phyloP scores from a whole-genome alignment of 2,113 vertebrate genomes.

The Callaeas wilsoni region DNA sequence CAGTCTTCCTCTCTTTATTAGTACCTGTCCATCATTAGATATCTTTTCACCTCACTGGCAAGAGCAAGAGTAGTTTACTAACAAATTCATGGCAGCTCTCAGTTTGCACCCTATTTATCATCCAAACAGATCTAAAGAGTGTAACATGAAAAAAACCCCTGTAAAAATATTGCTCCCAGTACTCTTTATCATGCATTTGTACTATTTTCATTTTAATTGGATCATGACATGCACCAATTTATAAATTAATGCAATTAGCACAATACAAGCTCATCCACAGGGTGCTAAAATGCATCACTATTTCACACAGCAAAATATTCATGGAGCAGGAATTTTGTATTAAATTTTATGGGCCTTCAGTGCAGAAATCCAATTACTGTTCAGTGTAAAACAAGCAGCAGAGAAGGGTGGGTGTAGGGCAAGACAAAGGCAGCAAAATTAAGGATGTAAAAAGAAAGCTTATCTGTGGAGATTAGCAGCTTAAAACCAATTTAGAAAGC shows the following conservation, averaged over 20 bases:
- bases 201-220: conserved; percentile 34
- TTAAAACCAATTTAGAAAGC: not conserved
- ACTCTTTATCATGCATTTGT: not conserved
- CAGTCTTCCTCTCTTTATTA: not conserved
- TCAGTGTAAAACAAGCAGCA: conserved; percentile 28
- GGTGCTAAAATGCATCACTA: not conserved
- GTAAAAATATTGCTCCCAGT: not conserved
- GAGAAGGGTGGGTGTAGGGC: not conserved
- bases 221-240: not conserved
- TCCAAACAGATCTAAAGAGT: not conserved
- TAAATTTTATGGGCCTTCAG: conserved; percentile 29
- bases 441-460: not conserved
- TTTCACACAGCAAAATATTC: conserved; percentile 8
- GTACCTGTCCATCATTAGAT: not conserved
- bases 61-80: not conserved
- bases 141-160: not conserved
- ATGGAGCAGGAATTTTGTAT: not conserved
- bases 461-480: not conserved
- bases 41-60: not conserved
- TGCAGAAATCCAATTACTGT: conserved; percentile 39
- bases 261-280: not conserved
- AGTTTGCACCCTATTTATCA: not conserved
- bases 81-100: not conserved
- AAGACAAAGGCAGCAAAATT: not conserved
- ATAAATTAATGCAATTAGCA: not conserved